Evolutionary conservation across 1,140 invertebrate genomes (phyloP).

Genomic region (Cephus cinctus): DNA sequence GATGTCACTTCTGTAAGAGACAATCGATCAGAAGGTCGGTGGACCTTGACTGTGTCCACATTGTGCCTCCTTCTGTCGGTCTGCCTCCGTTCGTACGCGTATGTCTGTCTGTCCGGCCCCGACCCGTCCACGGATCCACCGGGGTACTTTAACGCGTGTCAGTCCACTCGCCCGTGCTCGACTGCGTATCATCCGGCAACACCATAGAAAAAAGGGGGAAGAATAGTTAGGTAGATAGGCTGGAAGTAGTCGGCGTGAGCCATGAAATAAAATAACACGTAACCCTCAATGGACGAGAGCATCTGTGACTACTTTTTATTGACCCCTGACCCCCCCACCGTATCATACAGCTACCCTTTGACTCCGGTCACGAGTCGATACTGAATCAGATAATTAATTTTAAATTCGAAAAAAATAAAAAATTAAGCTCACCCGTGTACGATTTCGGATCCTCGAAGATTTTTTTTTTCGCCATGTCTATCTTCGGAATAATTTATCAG

Average conservation of each 20-base stretch:
- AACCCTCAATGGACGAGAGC: slow-evolving; percentile 30
- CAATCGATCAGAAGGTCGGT: slow-evolving; percentile 55
- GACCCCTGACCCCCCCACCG: neutral
- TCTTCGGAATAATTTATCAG: too few relatives aligned
- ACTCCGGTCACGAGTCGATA: neutral
- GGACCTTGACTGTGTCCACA: slow-evolving; percentile 57
- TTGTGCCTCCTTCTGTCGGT: slow-evolving; percentile 41
- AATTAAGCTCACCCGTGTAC: too few relatives aligned
- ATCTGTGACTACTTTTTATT: slow-evolving; percentile 29
- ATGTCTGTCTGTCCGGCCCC: slow-evolving; percentile 15
- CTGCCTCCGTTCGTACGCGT: slow-evolving; percentile 21
- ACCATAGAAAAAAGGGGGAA: too few relatives aligned
- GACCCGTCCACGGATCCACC: neutral
- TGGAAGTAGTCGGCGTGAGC: too few relatives aligned
- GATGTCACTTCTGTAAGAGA: too few relatives aligned
- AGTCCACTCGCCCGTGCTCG: slow-evolving; percentile 1
- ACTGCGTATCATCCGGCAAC: neutral
- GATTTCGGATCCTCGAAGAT: too few relatives aligned
- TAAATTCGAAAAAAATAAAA: too few relatives aligned
- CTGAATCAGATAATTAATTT: neutral
- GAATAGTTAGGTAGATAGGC: too few relatives aligned
- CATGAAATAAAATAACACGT: slow-evolving; percentile 42
- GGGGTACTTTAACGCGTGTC: too few relatives aligned
- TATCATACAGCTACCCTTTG: neutral
- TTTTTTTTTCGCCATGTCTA: too few relatives aligned